Evolutionary conservation across 2,888 invertebrate species (phyloP), one percentile per base, ranked within the genome.

Genomic region (Galeruca laticollis): DNA sequence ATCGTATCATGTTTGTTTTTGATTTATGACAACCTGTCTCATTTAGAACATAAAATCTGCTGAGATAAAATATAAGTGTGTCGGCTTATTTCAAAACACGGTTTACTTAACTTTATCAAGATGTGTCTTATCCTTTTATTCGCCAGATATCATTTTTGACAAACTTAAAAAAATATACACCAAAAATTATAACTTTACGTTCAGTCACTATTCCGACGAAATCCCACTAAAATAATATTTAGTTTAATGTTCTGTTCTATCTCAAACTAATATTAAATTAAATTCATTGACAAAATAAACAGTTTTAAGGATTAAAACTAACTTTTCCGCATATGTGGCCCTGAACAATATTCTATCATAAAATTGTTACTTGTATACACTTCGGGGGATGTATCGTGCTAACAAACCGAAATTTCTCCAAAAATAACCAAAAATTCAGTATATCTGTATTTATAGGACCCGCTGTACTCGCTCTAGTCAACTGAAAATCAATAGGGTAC

Each of bases 11-110:
- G 76, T 76, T 77, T 77, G 73, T 76, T 76, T 70, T 76, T 78
- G 78, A 80, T 80, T 79, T 79, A 79, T 76, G 70, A 75, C 76
- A 75, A 76, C 76, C 80, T 78, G 76, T 73, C 76, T 72, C 77
- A 75, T 74, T 74, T 75, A 72, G 70, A 76, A 84, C 86, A 77
- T 87, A 86, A 73, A 86, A 86, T 82, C 76, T 79, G 76, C 74
- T 73, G 75, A 77, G 77, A 77, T 77, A 79, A 66, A 80, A 78
- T 75, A 73, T 73, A 75, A 76, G 75, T 76, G 72, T 75, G 79
- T 77, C 80, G 80, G 80, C 75, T 70, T 72, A 70, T 78, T 79
- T 80, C 73, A 78, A 76, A 78, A 70, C 56, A 49, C 43, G 35
- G 72, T 73, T 71, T 72, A 69, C 72, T 74, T 69, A 70, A 72